Evolutionary conservation across 2,888 invertebrate genomes (phyloP).

Genomic region (Coecobrya sp.): DNA sequence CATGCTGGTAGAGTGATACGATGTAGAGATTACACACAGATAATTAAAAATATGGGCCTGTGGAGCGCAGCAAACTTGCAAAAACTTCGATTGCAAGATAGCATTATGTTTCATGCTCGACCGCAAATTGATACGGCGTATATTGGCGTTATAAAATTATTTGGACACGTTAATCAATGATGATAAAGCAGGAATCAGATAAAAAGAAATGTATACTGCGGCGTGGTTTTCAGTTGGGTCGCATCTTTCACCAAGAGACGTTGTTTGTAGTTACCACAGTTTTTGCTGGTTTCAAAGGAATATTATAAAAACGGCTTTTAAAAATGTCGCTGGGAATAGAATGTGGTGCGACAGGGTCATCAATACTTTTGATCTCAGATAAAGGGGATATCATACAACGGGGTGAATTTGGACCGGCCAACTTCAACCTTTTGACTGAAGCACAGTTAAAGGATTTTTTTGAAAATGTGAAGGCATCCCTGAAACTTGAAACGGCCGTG

Average conservation of each 20-base stretch:
- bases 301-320: not conserved
- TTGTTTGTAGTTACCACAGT: too few species aligned
- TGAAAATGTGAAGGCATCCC: conserved; percentile 50
- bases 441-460: conserved; percentile 78
- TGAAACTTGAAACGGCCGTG: too few species aligned
- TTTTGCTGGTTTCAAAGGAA: not conserved
- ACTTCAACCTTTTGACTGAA: conserved; percentile 80
- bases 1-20: too few species aligned
- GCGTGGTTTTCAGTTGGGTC: not conserved
- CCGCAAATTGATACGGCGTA: too few species aligned
- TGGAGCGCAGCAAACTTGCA: too few species aligned
- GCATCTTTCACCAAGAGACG: not conserved
- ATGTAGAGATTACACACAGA: too few species aligned
- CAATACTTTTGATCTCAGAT: conserved; percentile 69
- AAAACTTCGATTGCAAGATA: too few species aligned
- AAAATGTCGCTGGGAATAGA: conserved; percentile 83
- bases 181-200: not conserved
- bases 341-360: conserved; percentile 83
- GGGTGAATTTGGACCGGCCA: conserved; percentile 83
- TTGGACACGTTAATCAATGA: not conserved
- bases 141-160: too few species aligned
- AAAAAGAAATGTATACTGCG: not conserved
- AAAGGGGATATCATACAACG: conserved; percentile 47
- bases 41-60: too few species aligned
- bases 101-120: too few species aligned